Percentiles rank a stretch among this genome's conserved stretches.
Conservation (phyloP, 2,113 vertebrate genomes). For the Willisornis vidua region DNA sequence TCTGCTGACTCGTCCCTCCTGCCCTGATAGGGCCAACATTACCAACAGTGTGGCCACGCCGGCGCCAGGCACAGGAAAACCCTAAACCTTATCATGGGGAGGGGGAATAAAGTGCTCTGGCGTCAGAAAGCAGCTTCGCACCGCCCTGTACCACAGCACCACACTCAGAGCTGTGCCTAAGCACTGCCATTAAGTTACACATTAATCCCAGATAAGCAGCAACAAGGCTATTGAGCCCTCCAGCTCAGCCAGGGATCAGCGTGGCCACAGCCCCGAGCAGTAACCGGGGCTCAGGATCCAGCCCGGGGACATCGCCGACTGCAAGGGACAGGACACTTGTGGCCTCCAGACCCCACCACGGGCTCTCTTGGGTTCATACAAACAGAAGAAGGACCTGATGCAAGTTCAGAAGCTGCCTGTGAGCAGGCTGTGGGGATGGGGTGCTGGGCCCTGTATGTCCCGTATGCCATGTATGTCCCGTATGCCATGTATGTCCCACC, state of each 20-base stretch:
- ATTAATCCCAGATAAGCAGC: slow-evolving; percentile 66
- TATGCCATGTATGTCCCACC: neutral
- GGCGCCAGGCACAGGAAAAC: neutral
- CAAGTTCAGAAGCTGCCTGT: fast-evolving
- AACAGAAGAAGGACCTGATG: fast-evolving
- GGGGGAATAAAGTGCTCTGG: neutral
- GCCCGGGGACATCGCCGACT: fast-evolving
- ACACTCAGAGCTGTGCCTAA: neutral
- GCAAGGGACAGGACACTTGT: fast-evolving
- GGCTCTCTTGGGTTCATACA: neutral
- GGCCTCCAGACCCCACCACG: neutral
- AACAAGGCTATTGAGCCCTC: slow-evolving; percentile 35
- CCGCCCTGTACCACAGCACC: neutral
- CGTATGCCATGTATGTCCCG: too few species aligned
- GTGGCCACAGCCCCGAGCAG: neutral
- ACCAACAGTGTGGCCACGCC: fast-evolving
- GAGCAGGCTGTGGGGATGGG: neutral
- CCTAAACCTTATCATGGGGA: neutral
- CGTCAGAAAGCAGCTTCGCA: neutral
- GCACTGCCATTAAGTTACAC: neutral
- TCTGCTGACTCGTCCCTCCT: neutral
- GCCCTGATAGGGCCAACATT: neutral
- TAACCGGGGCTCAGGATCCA: neutral
- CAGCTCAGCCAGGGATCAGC: slow-evolving; percentile 47
- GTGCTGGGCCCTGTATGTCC: too few species aligned